Percentiles rank a stretch among this genome's conserved stretches.
These are phyloP conservation scores for Pseudopodoces humilis DNA, from an alignment of 2,113 vertebrate species.

Conservation along the genomic window DNA sequence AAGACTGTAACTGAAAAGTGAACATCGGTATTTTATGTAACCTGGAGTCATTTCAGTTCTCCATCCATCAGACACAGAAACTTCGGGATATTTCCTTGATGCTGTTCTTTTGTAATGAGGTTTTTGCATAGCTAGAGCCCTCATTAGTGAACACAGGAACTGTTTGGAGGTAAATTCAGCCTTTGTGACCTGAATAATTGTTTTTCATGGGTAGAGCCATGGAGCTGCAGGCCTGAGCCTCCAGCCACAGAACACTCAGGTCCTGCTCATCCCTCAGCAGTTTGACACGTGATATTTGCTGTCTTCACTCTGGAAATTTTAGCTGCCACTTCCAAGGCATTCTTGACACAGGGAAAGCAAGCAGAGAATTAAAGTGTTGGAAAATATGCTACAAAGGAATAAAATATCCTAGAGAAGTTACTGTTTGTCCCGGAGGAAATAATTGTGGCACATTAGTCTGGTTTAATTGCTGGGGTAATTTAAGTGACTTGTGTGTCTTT, in stretches of 20 bases:
- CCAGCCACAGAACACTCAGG: neutral
- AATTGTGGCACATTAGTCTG: slow-evolving; percentile 9
- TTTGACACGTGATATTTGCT: accelerated
- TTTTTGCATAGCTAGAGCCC: neutral
- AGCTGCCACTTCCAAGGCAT: neutral
- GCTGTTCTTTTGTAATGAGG: neutral
- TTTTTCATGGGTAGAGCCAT: neutral
- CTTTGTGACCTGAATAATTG: neutral
- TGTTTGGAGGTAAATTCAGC: neutral
- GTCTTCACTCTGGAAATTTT: neutral
- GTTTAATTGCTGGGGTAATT: slow-evolving; percentile 29
- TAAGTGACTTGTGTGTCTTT: slow-evolving; percentile 41
- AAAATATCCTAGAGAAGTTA: neutral
- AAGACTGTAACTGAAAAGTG: neutral
- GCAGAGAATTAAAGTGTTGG: neutral
- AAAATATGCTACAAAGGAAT: neutral
- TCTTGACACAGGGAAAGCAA: neutral
- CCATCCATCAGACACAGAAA: neutral
- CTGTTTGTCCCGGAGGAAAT: slow-evolving; percentile 8
- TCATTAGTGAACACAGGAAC: neutral
- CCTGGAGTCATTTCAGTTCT: neutral
- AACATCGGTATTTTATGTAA: neutral
- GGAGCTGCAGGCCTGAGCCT: neutral
- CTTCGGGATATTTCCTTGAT: neutral
- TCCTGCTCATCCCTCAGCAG: neutral